These are phyloP conservation scores for Drosophila prolongata DNA, from an alignment of 2,888 invertebrate species.

Conservation along the genomic window DNA sequence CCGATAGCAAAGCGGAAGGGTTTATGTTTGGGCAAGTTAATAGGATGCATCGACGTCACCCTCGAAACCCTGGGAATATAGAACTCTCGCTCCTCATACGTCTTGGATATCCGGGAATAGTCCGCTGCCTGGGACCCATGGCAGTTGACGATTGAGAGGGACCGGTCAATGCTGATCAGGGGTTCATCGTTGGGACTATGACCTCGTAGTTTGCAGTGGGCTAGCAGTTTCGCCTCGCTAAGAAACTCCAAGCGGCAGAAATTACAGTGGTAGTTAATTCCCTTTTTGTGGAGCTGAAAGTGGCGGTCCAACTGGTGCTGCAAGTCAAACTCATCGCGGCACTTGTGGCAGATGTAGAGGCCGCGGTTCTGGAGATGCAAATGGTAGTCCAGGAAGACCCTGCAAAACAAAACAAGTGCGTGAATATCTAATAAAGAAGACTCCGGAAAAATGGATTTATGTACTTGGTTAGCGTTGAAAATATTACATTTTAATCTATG, in stretches of 20 bases:
- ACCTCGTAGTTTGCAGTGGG: constrained; percentile 67
- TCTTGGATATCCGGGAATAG: background rate
- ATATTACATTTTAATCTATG: too few relatives aligned
- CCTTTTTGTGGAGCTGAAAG: constrained; percentile 71
- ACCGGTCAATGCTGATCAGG: constrained; percentile 66
- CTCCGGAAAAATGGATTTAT: too few relatives aligned
- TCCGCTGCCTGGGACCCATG: background rate
- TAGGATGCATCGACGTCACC: constrained; percentile 57
- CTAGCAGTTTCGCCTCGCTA: constrained; percentile 65
- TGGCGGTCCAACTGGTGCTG: constrained; percentile 77
- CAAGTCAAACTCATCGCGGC: constrained; percentile 71
- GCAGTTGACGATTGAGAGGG: constrained; percentile 70
- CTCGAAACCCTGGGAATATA: constrained; percentile 49
- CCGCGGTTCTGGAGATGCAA: constrained; percentile 75
- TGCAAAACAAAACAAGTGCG: constrained; percentile 10
- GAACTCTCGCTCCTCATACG: constrained; percentile 60
- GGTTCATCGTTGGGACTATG: constrained; percentile 72
- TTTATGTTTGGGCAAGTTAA: constrained; percentile 67
- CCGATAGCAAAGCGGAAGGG: constrained; percentile 72
- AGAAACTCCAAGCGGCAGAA: constrained; percentile 75
- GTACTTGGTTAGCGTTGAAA: too few relatives aligned
- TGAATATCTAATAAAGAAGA: background rate
- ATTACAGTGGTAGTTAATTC: constrained; percentile 70
- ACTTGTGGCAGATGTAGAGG: constrained; percentile 76
- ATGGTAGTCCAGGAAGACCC: constrained; percentile 81